Evolutionary conservation across 1,140 invertebrate genomes (phyloP), one percentile per base, ranked within the genome.

Genomic region (Cydia splendana): DNA sequence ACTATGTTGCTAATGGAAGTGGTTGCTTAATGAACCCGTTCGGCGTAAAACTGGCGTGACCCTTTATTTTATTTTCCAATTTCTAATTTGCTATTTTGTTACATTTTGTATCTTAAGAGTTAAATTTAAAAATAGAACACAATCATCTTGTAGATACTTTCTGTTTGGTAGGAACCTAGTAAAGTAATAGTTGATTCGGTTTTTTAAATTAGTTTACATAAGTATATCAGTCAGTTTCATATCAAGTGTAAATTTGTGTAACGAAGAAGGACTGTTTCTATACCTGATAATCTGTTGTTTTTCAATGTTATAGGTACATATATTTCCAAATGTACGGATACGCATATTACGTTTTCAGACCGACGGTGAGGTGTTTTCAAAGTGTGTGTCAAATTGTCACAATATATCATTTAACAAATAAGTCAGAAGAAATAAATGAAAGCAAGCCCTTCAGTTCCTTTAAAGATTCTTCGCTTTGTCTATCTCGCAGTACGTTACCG

Each of bases 401-500:
- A n/a, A 42, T 69, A 69, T 15, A 69, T 20, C 34, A 18, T 2
- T 18, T 30, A 42, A 38, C 38, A 38, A 71, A 71, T 42, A 42
- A 42, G 13, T 45, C 6, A 4, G 6, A 71, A 18, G 15, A 20
- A 38, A 71, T 10, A 34, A 71, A 71, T 42, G n/a, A 71, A 71
- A 71, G 34, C 30, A n/a, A 38, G 13, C 67, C 67, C n/a, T 71
- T 38, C 67, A 34, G 15, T 71, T 18, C 34, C 30, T 38, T 67
- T 62, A 34, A 74, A 42, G 65, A 42, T 81, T 73, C 24, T 71
- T 75, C 78, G 76, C 76, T 85, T 85, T 82, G 83, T 80, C 81
- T 80, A 81, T 82, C 83, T 81, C 79, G 79, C 80, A 57, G 69
- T 79, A 67, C 78, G 65, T 75, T 73, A 18, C 77, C 77, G 78